Percentiles rank a stretch among this genome's conserved stretches.
Evolutionary conservation across 2,888 invertebrate genomes (phyloP).

Genomic region (Leptopilina syphax): DNA sequence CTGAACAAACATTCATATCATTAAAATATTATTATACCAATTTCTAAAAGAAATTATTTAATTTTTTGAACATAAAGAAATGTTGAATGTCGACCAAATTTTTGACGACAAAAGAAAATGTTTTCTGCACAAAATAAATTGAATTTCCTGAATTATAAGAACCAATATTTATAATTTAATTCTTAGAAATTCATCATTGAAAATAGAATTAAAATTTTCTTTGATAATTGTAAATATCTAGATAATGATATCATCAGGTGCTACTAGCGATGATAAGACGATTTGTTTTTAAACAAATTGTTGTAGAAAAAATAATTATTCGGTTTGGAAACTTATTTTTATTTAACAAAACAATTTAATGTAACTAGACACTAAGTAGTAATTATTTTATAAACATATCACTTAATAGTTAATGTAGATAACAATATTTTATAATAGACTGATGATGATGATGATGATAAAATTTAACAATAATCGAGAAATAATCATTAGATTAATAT

Average conservation of each 20-base stretch:
- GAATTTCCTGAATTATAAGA: no score
- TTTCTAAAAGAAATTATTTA: no score
- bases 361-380: neutral
- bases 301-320: neutral
- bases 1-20: no score
- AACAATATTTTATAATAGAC: neutral
- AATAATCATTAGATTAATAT: neutral
- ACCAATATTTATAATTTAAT: no score
- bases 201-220: no score
- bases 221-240: no score
- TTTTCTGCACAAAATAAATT: no score
- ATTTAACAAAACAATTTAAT: neutral
- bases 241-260: neutral
- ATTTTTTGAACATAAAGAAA: no score
- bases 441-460: neutral
- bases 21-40: no score
- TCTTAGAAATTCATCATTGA: no score
- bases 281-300: slow-evolving; percentile 11
- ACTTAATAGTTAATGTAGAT: slow-evolving; percentile 35
- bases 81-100: no score
- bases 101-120: no score
- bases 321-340: neutral
- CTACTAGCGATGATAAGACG: neutral
- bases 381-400: slow-evolving; percentile 22
- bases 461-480: neutral